phyloP scores from a whole-genome alignment of 2,888 invertebrate species.

The Stratiomys singularior region DNA sequence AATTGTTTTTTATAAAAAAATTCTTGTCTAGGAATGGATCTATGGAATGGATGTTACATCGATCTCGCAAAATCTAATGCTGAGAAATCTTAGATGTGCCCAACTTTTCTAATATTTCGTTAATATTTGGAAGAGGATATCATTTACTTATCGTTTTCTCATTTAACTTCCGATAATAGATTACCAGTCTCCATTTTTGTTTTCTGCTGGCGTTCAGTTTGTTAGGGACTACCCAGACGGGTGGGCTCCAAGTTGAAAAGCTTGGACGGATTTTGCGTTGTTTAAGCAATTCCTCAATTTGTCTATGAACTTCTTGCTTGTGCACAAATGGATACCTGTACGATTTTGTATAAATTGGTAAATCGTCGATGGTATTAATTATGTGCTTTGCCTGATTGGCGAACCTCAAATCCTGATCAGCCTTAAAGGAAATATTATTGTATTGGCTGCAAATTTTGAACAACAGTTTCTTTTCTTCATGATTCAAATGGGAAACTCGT shows the following conservation, averaged over 20 bases:
- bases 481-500: conserved; percentile 48
- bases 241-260: conserved; percentile 1
- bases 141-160: neutral
- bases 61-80: conserved; percentile 7
- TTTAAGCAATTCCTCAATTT: conserved; percentile 44
- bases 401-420: neutral
- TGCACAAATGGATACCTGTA: conserved; percentile 43
- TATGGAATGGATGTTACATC: no score
- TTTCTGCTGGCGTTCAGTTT: neutral
- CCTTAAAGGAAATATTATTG: neutral
- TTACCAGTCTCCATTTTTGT: conserved; percentile 11
- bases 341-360: conserved; percentile 50
- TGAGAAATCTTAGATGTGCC: neutral
- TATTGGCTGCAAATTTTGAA: neutral
- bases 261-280: conserved; percentile 3
- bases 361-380: conserved; percentile 48
- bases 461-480: neutral
- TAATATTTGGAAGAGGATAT: conserved; percentile 26
- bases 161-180: neutral
- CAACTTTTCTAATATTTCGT: no score
- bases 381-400: conserved; percentile 42
- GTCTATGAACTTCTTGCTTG: neutral
- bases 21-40: no score
- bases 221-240: conserved; percentile 10
- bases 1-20: no score